A percentile compares a stretch with the other conserved stretches of the same genome.
Conservation (phyloP, 2,888 invertebrate species). For the Hermaeophaga mercurialis region DNA sequence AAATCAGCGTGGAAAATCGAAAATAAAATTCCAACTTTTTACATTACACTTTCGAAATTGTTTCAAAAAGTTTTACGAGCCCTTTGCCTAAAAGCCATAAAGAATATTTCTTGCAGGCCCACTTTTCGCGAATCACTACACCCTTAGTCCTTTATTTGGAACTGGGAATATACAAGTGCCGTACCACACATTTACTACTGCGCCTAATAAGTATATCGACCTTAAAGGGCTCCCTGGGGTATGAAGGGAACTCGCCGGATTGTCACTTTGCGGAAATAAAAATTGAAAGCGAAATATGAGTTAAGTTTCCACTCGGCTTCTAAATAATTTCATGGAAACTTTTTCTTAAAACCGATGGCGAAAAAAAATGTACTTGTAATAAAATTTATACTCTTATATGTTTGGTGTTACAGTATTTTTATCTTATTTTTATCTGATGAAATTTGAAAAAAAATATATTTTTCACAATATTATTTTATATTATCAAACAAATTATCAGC, state of each 20-base stretch:
- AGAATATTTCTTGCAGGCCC: slow-evolving; percentile 29
- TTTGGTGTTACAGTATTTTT: too few relatives aligned
- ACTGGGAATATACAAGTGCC: slow-evolving; percentile 24
- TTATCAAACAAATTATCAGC: too few relatives aligned
- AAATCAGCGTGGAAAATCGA: slow-evolving; percentile 24
- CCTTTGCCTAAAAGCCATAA: slow-evolving; percentile 30
- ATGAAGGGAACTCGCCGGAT: slow-evolving; percentile 19
- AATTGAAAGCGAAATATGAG: too few relatives aligned
- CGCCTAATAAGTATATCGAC: slow-evolving; percentile 32
- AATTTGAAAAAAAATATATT: too few relatives aligned
- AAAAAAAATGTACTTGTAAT: too few relatives aligned
- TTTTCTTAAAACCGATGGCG: too few relatives aligned
- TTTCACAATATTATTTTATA: too few relatives aligned
- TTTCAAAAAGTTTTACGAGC: slow-evolving; percentile 32
- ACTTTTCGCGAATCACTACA: slow-evolving; percentile 31
- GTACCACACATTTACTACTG: slow-evolving; percentile 26
- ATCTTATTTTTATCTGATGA: too few relatives aligned
- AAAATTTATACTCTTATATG: too few relatives aligned
- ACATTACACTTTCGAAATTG: slow-evolving; percentile 32
- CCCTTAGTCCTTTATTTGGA: slow-evolving; percentile 20
- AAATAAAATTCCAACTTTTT: slow-evolving; percentile 32
- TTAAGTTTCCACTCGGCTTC: too few relatives aligned
- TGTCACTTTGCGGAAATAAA: too few relatives aligned
- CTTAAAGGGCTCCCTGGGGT: slow-evolving; percentile 21
- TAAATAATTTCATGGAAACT: too few relatives aligned